These are phyloP conservation scores for Apantesis nais DNA, from an alignment of 2,888 invertebrate species.

Conservation along the genomic window DNA sequence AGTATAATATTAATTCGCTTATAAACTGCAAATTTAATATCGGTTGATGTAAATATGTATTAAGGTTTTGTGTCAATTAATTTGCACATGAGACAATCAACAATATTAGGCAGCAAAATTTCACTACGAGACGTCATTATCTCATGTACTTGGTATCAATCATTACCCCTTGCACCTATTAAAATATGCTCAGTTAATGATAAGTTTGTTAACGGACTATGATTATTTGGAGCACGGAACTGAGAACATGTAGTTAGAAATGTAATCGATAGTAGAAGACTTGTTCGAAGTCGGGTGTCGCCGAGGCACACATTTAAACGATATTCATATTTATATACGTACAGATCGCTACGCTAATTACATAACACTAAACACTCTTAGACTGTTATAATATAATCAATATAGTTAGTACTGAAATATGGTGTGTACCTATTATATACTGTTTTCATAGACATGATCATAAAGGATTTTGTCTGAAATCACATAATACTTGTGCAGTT, in stretches of 20 bases:
- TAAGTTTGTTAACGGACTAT: not conserved
- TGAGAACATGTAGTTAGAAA: not conserved
- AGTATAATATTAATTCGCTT: constrained; percentile 28
- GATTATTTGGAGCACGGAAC: not conserved
- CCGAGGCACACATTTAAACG: not conserved
- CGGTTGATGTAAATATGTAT: constrained; percentile 34
- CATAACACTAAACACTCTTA: too few species aligned
- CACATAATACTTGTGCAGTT: too few species aligned
- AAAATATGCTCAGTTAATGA: not conserved
- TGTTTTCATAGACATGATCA: too few species aligned
- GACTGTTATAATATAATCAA: too few species aligned
- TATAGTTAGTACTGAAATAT: too few species aligned
- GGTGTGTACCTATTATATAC: too few species aligned
- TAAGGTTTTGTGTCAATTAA: constrained; percentile 1
- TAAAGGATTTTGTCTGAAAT: too few species aligned
- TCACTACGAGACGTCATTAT: not conserved
- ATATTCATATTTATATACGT: not conserved
- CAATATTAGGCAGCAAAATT: not conserved
- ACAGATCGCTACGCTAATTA: not conserved
- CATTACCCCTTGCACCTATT: not conserved
- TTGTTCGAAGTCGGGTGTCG: not conserved
- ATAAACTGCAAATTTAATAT: constrained; percentile 21
- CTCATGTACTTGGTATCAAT: too few species aligned
- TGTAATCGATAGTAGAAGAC: not conserved
- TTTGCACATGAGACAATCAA: not conserved